Percentiles rank a stretch among this genome's conserved stretches.
These are phyloP conservation scores for Sturmia bella DNA, from an alignment of 2,888 invertebrate species.

Conservation along the genomic window DNA sequence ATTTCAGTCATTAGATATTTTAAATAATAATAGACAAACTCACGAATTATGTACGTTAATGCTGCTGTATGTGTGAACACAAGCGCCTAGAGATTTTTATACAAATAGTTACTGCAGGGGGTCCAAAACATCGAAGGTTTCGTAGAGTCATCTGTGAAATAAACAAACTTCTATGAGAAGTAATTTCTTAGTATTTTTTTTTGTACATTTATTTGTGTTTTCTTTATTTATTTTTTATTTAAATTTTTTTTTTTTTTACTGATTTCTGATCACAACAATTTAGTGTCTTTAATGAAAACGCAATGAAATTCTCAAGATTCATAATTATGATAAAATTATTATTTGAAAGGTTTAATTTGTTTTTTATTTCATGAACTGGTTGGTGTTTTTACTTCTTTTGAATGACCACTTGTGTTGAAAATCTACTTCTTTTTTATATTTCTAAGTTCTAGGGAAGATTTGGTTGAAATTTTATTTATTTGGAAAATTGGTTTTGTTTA, in stretches of 20 bases:
- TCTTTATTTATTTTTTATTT: constrained; percentile 1
- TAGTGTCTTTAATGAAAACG: constrained; percentile 38
- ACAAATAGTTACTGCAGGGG: constrained; percentile 47
- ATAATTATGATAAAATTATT: constrained; percentile 44
- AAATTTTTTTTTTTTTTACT: constrained; percentile 7
- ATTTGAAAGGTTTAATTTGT: neutral
- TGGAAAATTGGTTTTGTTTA: neutral
- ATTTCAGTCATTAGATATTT: constrained; percentile 32
- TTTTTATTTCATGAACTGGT: constrained; percentile 21
- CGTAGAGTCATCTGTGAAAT: neutral
- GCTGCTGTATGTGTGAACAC: constrained; percentile 52
- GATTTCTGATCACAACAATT: constrained; percentile 46
- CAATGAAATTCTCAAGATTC: constrained; percentile 52
- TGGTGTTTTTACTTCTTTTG: constrained; percentile 1
- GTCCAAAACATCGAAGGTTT: constrained; percentile 26
- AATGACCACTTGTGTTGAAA: constrained; percentile 34
- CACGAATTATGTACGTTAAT: neutral
- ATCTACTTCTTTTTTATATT: constrained; percentile 34
- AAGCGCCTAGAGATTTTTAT: constrained; percentile 57
- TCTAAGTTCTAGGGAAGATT: constrained; percentile 16
- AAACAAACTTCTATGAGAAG: constrained; percentile 8
- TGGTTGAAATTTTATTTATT: constrained; percentile 1
- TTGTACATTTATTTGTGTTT: constrained; percentile 2
- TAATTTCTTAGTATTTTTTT: constrained; percentile 33
- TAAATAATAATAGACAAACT: constrained; percentile 25